Conservation (phyloP, 92 coral and sea anemone genomes). For the Muricea muricata region DNA sequence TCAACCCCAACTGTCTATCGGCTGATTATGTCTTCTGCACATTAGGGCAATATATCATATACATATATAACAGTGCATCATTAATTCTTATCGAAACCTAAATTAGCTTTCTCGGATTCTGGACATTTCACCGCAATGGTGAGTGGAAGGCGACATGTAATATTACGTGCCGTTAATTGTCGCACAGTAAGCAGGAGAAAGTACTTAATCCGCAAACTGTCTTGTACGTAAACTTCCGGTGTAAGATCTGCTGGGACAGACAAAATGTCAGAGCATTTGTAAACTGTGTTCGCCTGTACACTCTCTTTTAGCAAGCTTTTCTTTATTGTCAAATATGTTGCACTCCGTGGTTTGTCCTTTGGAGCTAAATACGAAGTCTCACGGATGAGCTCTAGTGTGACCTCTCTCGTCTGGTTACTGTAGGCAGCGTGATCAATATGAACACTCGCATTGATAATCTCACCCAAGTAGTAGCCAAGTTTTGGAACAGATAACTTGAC, state of each 20-base stretch:
- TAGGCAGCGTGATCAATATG: neutral
- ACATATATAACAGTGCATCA: neutral
- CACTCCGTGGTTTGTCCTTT: neutral
- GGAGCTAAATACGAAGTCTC: neutral
- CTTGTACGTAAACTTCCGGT: conserved; percentile 3
- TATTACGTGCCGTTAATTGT: neutral
- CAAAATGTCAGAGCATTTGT: neutral
- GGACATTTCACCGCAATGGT: neutral
- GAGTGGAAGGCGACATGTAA: conserved; percentile 15
- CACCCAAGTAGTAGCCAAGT: conserved; percentile 21
- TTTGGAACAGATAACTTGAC: conserved; percentile 28
- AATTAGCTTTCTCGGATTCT: neutral
- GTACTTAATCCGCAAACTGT: conserved; percentile 10
- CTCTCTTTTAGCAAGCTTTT: conserved; percentile 9
- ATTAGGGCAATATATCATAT: neutral
- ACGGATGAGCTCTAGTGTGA: conserved; percentile 1
- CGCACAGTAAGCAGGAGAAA: neutral
- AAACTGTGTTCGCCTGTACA: neutral
- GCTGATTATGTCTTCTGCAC: neutral
- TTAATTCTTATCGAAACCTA: neutral
- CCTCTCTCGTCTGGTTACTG: conserved; percentile 9
- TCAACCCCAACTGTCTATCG: too few relatives aligned
- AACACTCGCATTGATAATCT: conserved; percentile 7
- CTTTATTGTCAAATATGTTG: neutral
- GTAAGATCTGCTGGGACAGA: neutral